Evolutionary conservation across 1,140 invertebrate genomes (phyloP), one percentile per base, ranked within the genome.

Genomic region (Cephus cinctus): DNA sequence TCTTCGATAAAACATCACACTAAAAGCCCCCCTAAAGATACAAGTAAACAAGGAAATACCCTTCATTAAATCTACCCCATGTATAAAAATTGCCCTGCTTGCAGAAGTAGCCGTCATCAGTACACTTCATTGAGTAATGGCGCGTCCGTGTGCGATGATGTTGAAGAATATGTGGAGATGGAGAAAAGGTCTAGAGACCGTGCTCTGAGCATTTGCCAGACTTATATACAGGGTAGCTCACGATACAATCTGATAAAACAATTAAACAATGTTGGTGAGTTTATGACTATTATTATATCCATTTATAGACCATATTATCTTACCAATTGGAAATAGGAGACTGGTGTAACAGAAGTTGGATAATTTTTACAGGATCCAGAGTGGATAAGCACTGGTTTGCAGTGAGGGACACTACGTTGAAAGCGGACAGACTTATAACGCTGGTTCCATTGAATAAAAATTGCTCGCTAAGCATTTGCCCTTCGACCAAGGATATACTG

Each of bases 331-430:
- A 2, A 12, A 42, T 16, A 5, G 3, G 40, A 12, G 9, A 5
- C 2, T 41, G 5, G n/a, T n/a, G 25, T 8, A 8, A 6, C 25
- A 27, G 25, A 8, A 27, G n/a, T 36, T 48, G 48, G 8, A 50
- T 12, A 54, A 40, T n/a, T 40, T 57, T 65, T 63, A 9, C 55
- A 86, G 84, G 91, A 5, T 91, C 87, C 16, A 78, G 92, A 52
- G 77, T 87, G 34, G 87, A 89, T 67, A 94, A 94, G 67, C 85
- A 92, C 64, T 96, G 92, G 92, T 94, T 94, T 70, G 81, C 88
- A 19, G 86, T 95, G 19, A 83, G 83, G 57, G 92, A 95, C 73
- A 83, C 80, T 32, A 82, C 82, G 19, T 80, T 90, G 22, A 89
- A 89, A 74, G 89, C 90, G 2, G 90, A 94, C 67, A 81, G 90